These are phyloP conservation scores for Crenuchus spilurus DNA, from an alignment of 2,797 vertebrate genomes.

Conservation along the genomic window DNA sequence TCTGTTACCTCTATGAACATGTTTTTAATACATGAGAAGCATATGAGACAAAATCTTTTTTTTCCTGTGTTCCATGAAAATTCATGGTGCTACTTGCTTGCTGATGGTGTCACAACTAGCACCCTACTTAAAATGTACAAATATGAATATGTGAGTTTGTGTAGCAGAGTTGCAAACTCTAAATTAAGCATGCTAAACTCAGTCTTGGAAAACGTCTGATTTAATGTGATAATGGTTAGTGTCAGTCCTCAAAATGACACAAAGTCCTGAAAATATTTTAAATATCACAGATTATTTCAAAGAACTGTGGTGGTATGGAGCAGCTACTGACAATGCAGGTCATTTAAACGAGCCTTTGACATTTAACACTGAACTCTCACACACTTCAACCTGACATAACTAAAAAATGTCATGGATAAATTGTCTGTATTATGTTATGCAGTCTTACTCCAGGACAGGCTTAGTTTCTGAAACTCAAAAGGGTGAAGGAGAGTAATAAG, in stretches of 20 bases:
- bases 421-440: neutral
- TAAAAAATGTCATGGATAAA: neutral
- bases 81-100: neutral
- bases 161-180: neutral
- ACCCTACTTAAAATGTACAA: neutral
- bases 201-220: neutral
- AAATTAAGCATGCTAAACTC: constrained; percentile 13
- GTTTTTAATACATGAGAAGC: no score
- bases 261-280: neutral
- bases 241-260: neutral
- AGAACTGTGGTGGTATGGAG: neutral
- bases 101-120: neutral
- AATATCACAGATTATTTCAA: neutral
- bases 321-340: neutral
- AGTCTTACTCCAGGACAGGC: neutral
- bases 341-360: neutral
- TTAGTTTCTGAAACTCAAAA: neutral
- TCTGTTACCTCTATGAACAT: no score
- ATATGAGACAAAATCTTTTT: no score
- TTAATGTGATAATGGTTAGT: neutral
- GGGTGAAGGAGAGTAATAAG: constrained; percentile 1
- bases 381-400: neutral
- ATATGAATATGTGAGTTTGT: neutral
- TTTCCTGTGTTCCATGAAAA: no score
- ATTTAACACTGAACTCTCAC: no score